Evolutionary conservation across 1,140 invertebrate species (phyloP).

Genomic region (Brachionus sp.): DNA sequence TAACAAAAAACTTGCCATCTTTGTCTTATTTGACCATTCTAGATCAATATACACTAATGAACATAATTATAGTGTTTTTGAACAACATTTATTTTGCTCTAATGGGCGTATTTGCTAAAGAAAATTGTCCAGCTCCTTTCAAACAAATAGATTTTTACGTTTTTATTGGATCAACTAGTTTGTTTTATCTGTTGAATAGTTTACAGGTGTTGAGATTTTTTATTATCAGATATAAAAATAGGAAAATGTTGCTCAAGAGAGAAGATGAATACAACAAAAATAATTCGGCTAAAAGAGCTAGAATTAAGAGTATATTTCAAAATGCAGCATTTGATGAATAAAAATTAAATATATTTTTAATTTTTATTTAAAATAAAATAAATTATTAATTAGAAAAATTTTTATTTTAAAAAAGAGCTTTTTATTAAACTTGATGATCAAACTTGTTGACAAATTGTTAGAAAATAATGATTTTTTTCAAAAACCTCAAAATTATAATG

Average conservation of each 20-base stretch:
- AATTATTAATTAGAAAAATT: too few relatives aligned
- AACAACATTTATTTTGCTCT: constrained; percentile 19
- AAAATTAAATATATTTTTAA: neutral
- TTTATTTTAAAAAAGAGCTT: neutral
- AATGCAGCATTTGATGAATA: neutral
- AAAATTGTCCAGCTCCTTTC: neutral
- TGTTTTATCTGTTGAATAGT: constrained; percentile 40
- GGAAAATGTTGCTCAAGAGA: neutral
- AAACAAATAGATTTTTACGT: constrained; percentile 16
- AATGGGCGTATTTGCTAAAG: constrained; percentile 8
- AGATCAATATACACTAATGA: constrained; percentile 15
- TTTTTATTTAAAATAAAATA: neutral
- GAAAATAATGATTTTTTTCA: neutral
- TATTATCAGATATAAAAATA: constrained; percentile 19
- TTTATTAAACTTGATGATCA: too few relatives aligned
- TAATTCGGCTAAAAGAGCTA: neutral
- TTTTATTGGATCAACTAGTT: neutral
- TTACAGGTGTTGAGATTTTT: constrained; percentile 17
- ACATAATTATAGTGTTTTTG: neutral
- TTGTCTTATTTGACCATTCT: constrained; percentile 30
- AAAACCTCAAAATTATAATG: neutral
- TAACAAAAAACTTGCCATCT: constrained; percentile 17
- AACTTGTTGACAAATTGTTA: neutral
- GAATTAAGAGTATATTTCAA: constrained; percentile 38
- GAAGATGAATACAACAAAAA: constrained; percentile 35